Conservation (phyloP, 2,888 invertebrate species). For the Hypsopygia costalis region DNA sequence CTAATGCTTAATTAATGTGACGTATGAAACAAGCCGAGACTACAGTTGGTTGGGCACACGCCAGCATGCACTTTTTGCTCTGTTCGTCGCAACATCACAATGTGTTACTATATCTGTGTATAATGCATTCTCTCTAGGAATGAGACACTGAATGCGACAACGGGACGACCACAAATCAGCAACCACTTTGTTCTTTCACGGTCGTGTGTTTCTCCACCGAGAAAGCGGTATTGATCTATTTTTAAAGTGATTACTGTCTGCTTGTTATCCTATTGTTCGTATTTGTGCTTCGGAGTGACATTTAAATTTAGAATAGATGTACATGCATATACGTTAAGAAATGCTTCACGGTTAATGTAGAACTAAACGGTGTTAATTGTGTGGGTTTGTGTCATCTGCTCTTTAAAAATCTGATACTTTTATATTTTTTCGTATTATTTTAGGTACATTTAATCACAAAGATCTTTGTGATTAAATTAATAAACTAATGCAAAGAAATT, state of each 20-base stretch:
- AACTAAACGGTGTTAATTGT: constrained; percentile 55
- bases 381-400: constrained; percentile 36
- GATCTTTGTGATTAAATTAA: too few relatives aligned
- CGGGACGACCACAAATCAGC: constrained; percentile 66
- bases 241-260: constrained; percentile 58
- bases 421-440: too few relatives aligned
- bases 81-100: constrained; percentile 26
- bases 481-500: too few relatives aligned
- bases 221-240: constrained; percentile 55
- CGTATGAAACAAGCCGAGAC: constrained; percentile 61
- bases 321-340: constrained; percentile 30
- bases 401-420: neutral
- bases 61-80: constrained; percentile 68
- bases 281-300: constrained; percentile 32
- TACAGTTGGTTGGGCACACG: constrained; percentile 67
- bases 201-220: constrained; percentile 47
- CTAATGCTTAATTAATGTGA: constrained; percentile 73
- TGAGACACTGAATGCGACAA: constrained; percentile 53
- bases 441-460: too few relatives aligned
- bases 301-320: constrained; percentile 34
- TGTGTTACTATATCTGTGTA: constrained; percentile 22
- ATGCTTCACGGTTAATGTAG: constrained; percentile 49
- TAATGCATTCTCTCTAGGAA: constrained; percentile 51
- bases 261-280: constrained; percentile 50
- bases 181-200: constrained; percentile 68